Conservation (phyloP, 30 jellyfish, hydroid and myxozoan genomes). For the Aurelia coerulea region DNA sequence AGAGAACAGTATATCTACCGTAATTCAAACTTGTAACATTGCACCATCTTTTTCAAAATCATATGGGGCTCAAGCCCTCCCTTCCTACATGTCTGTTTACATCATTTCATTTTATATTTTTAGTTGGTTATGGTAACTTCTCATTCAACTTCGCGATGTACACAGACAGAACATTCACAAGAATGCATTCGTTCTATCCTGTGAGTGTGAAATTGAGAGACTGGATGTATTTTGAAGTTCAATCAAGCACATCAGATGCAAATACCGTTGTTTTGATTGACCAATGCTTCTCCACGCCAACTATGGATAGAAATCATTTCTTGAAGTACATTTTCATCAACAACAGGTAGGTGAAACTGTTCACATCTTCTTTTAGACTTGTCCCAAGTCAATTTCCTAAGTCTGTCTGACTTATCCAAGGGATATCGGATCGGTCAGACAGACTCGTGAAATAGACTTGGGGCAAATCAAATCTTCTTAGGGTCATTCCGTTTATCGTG, state of each 20-base stretch:
- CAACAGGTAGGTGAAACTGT: constrained; percentile 13
- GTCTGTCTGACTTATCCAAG: too few species aligned
- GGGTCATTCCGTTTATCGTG: too few species aligned
- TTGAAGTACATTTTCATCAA: constrained; percentile 28
- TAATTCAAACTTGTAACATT: too few species aligned
- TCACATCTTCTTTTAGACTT: too few species aligned
- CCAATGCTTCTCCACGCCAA: constrained; percentile 53
- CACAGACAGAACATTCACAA: constrained; percentile 11
- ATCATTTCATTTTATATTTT: neutral
- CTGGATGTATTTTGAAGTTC: constrained; percentile 27
- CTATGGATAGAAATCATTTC: constrained; percentile 28
- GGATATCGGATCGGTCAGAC: too few species aligned
- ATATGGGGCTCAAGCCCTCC: too few species aligned
- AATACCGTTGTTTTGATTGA: constrained; percentile 15
- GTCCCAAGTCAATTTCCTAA: too few species aligned
- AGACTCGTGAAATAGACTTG: too few species aligned
- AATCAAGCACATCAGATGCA: constrained; percentile 20
- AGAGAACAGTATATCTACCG: too few species aligned
- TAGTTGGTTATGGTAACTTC: constrained; percentile 41
- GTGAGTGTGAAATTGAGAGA: constrained; percentile 34
- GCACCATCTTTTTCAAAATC: too few species aligned
- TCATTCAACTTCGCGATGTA: constrained; percentile 39
- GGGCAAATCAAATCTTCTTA: too few species aligned
- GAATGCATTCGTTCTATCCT: constrained; percentile 23
- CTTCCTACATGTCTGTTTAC: too few species aligned